Percentiles rank a stretch among this genome's conserved stretches.
Evolutionary conservation across 2,888 invertebrate species (phyloP).

Genomic region (Callimorpha dominula): DNA sequence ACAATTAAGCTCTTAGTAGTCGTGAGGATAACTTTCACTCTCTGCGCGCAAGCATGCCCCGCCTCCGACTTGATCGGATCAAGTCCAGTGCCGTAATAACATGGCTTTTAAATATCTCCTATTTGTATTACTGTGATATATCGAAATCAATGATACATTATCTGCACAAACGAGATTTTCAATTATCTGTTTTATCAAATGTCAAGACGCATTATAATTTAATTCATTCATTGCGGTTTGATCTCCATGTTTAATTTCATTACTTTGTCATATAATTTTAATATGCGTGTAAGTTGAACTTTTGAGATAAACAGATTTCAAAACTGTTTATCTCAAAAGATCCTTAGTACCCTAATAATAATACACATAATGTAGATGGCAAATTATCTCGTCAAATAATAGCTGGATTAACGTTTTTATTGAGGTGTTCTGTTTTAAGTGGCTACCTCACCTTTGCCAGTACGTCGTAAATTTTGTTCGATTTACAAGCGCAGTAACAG

Average conservation of each 20-base stretch:
- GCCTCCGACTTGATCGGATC: conserved; percentile 50
- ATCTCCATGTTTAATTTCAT: conserved; percentile 22
- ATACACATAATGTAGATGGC: background rate
- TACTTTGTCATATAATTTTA: conserved; percentile 26
- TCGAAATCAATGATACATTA: conserved; percentile 51
- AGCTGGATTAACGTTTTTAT: background rate
- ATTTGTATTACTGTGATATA: conserved; percentile 52
- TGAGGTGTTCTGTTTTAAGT: conserved; percentile 1
- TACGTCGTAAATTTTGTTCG: background rate
- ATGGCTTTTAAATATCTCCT: conserved; percentile 59
- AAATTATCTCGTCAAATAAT: background rate
- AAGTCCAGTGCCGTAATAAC: conserved; percentile 53
- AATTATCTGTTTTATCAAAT: conserved; percentile 44
- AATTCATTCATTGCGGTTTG: conserved; percentile 32
- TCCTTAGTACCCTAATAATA: background rate
- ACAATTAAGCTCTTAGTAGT: conserved; percentile 66
- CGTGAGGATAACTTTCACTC: conserved; percentile 81
- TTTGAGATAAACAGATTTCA: conserved; percentile 12
- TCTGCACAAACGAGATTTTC: conserved; percentile 47
- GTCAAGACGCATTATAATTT: conserved; percentile 33
- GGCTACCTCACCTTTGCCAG: background rate
- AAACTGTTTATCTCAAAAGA: background rate
- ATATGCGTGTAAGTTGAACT: conserved; percentile 18
- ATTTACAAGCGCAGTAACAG: background rate
- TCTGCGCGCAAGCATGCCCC: conserved; percentile 66